Evolutionary conservation across 35 echinoderm and acorn worm species (phyloP).

Genomic region (Nesometra sesokonis): DNA sequence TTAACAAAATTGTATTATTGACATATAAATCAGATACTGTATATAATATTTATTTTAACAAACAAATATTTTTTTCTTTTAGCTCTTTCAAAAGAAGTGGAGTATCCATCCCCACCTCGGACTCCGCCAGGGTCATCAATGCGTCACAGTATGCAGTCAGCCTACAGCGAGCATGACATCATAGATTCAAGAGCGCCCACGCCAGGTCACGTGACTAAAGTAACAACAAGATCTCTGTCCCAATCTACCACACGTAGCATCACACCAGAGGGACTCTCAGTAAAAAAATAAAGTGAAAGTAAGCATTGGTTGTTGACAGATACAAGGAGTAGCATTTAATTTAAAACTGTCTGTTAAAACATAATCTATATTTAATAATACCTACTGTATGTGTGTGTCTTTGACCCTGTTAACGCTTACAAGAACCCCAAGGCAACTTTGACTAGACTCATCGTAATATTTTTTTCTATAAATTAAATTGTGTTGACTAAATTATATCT

Average conservation of each 20-base stretch:
- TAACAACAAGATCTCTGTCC: slow-evolving; percentile 51
- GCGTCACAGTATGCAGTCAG: slow-evolving; percentile 36
- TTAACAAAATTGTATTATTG: neutral
- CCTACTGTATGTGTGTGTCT: neutral
- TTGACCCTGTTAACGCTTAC: neutral
- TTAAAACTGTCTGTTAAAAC: neutral
- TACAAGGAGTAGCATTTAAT: neutral
- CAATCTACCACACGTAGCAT: slow-evolving; percentile 3
- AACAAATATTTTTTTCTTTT: neutral
- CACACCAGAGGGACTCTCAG: neutral
- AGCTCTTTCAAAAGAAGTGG: slow-evolving; percentile 12
- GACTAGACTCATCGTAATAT: too few species aligned
- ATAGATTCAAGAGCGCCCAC: slow-evolving; percentile 20
- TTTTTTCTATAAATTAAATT: too few species aligned
- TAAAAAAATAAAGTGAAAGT: neutral
- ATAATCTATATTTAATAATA: neutral
- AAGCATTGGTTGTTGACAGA: neutral
- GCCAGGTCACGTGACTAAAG: slow-evolving; percentile 56
- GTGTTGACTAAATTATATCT: too few species aligned
- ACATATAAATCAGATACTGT: neutral
- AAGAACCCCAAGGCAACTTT: too few species aligned
- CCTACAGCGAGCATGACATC: slow-evolving; percentile 21
- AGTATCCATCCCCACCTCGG: slow-evolving; percentile 70
- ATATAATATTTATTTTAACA: too few species aligned
- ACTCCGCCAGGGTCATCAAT: slow-evolving; percentile 84